Base-by-base conservation (phyloP, 2,888 invertebrate species). In the Eupithecia subfuscata region DNA sequence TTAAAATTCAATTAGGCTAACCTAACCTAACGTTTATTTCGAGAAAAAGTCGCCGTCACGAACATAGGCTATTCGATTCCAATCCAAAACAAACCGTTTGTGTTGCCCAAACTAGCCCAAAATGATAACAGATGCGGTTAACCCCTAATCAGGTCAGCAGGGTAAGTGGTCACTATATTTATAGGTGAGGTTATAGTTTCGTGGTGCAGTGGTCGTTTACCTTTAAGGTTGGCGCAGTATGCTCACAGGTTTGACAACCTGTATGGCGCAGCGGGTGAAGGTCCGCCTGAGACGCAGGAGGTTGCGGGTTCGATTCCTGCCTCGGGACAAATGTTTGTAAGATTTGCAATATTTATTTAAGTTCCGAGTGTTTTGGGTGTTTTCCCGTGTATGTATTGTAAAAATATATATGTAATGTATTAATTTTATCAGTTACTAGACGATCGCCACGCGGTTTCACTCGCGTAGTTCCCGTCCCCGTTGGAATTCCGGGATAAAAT, bases 161-260 rank as follows among this genome's bases (percentile, higher is more conserved):
- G 65, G 34, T 67, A 67, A 67, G 65, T 67, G 65, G 65, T 67
- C 40, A 37, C 60, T 60, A 67, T 67, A 37, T 67, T 67, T n/a
- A 67, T 40, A 67, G 37, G 40, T 37, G 64, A 30, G 60, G 12
- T 60, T 60, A 9, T 22, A 25, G 12, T 6, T 60, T 25, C 4
- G 34, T 34, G 40, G 65, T 67, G 65, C 65, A 67, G 65, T 67
- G 65, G 37, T 30, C 65, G 37, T 37, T 30, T n/a, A 37, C 65
- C n/a, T 40, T 40, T 67, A 40, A n/a, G n/a, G 7, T n/a, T 37
- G 65, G 37, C 30, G 64, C 64, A 64, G 30, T 64, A n/a, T 40
- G 37, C n/a, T 56, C 22, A 22, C 22, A 22, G 56, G 22, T 22
- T 56, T 25, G 4, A 56, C 8, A 9, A 52, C 52, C n/a, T 9